phyloP scores from a whole-genome alignment of 2,797 vertebrate species.

The Molossus alvarezi region DNA sequence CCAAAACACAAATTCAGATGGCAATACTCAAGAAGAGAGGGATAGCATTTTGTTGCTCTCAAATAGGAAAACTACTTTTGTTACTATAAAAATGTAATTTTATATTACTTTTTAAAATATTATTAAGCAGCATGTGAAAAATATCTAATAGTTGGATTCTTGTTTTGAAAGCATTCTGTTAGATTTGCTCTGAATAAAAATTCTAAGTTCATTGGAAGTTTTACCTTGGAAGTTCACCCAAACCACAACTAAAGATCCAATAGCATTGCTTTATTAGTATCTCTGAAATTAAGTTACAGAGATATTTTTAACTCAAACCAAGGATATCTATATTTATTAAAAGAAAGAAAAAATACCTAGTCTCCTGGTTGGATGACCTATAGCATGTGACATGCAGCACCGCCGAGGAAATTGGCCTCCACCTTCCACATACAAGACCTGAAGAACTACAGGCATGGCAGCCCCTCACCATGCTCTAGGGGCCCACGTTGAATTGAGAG shows the following conservation, averaged over 20 bases:
- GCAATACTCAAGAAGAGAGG: slow-evolving; percentile 64
- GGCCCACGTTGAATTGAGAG: not conserved
- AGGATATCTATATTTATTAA: slow-evolving; percentile 84
- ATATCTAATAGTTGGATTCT: slow-evolving; percentile 66
- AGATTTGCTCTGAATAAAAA: slow-evolving; percentile 80
- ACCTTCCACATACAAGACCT: slow-evolving; percentile 68
- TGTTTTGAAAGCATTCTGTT: slow-evolving; percentile 84
- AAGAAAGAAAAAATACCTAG: slow-evolving; percentile 31
- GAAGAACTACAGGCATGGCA: slow-evolving; percentile 71
- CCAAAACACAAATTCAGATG: slow-evolving; percentile 84
- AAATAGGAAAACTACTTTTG: slow-evolving; percentile 82
- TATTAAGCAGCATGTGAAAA: slow-evolving; percentile 71
- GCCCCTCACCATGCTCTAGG: slow-evolving; percentile 35
- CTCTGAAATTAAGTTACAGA: slow-evolving; percentile 78
- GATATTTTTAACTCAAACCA: slow-evolving; percentile 86
- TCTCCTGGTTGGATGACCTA: slow-evolving; percentile 53
- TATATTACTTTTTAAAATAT: slow-evolving; percentile 75
- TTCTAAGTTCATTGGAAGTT: slow-evolving; percentile 77
- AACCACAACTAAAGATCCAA: slow-evolving; percentile 82
- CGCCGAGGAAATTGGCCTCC: slow-evolving; percentile 70
- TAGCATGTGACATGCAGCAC: slow-evolving; percentile 11
- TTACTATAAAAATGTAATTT: slow-evolving; percentile 69
- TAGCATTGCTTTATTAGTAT: slow-evolving; percentile 78
- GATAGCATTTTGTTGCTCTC: slow-evolving; percentile 72
- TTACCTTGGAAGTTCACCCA: slow-evolving; percentile 80